Evolutionary conservation across 2,797 vertebrate genomes (phyloP).

Genomic region (Sarcophilus harrisii): DNA sequence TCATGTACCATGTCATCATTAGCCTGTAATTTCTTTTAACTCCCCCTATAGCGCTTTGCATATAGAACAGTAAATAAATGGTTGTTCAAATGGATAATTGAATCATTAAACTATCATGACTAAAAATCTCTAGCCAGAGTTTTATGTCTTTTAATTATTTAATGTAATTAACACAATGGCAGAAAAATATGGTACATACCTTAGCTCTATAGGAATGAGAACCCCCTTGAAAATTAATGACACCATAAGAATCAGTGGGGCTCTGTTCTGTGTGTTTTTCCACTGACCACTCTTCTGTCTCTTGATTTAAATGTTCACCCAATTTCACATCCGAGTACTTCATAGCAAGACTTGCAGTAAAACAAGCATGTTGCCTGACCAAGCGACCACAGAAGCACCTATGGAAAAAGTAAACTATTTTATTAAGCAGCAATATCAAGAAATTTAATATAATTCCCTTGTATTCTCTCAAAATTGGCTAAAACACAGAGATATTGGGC

Average conservation of each 20-base stretch:
- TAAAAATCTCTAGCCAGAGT: neutral
- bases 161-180: neutral
- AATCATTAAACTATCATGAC: neutral
- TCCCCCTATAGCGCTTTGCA: neutral
- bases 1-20: neutral
- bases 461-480: neutral
- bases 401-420: constrained; percentile 37
- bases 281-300: constrained; percentile 95
- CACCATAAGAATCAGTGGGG: constrained; percentile 96
- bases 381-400: constrained; percentile 98
- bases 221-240: constrained; percentile 99
- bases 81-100: neutral
- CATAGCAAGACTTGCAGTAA: constrained; percentile 95
- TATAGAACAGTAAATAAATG: neutral
- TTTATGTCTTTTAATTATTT: neutral
- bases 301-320: constrained; percentile 90
- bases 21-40: neutral
- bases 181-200: constrained; percentile 83
- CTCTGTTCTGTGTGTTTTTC: constrained; percentile 98
- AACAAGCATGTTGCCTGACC: constrained; percentile 97
- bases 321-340: constrained; percentile 98
- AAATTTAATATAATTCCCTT: neutral
- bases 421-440: neutral
- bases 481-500: constrained; percentile 15
- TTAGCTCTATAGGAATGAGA: constrained; percentile 99